Base-by-base conservation (phyloP, 2,888 invertebrate genomes). In the Andrena camellia region DNA sequence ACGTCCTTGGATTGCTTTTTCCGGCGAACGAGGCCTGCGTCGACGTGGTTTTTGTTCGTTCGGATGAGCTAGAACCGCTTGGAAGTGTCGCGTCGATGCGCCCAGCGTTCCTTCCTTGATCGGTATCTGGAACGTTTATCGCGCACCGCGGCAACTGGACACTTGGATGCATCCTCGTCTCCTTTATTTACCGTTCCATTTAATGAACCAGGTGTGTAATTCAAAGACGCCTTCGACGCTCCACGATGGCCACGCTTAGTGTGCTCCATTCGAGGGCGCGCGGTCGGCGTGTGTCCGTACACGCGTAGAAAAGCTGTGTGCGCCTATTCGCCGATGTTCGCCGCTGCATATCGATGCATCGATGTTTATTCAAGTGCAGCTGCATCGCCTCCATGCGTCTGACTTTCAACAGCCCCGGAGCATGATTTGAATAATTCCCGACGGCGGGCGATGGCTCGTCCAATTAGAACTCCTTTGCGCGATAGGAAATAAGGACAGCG, bases 331-430 rank as follows among this genome's bases (percentile, higher is more conserved):
- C 48, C 84, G 57, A 74, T 76, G 89, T 77, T 83, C 76, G 73
- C 57, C 42, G 42, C 83, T 86, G 84, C 83, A 67, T 81, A 80
- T 82, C 83, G 85, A 81, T 87, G 72, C 79, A 77, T 74, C 82
- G 84, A 81, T 90, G 89, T 90, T 90, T 90, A 89, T 88, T 83
- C 83, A 86, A 87, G 80, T 88, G 86, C 89, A 87, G 90, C 89
- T 85, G 87, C 87, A 81, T 86, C 85, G 81, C 75, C 81, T 54
- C 75, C 77, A 62, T 62, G 72, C 76, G 67, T 75, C 79, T 83
- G 80, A 80, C 86, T 88, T 80, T 59, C 73, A 83, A 74, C 72
- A 62, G 77, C 79, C 69, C 63, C 70, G 63, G 48, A 74, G 29
- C 75, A 64, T 64, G 77, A 76, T 76, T 80, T 70, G 84, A 84